Evolutionary conservation across 2,113 vertebrate species (phyloP).

Genomic region (Morone chrysops): DNA sequence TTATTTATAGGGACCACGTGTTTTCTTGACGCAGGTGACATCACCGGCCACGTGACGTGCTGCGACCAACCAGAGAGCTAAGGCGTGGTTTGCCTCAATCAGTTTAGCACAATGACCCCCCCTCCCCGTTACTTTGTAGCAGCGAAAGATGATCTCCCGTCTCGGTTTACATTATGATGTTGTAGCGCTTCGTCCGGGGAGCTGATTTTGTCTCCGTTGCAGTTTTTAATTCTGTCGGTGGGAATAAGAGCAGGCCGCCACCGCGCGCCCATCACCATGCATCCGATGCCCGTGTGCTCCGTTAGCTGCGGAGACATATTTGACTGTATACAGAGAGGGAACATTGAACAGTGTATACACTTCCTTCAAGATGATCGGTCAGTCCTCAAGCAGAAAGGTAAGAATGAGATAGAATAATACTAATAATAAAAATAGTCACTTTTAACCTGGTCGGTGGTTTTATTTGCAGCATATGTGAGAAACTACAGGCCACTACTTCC

Average conservation of each 20-base stretch:
- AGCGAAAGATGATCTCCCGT: constrained; percentile 32
- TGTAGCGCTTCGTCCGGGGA: constrained; percentile 4
- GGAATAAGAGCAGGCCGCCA: background rate
- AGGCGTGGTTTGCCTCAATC: constrained; percentile 66
- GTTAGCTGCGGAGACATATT: constrained; percentile 75
- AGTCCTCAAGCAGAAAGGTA: constrained; percentile 81
- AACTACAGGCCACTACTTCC: constrained; percentile 6
- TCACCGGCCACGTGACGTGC: constrained; percentile 22
- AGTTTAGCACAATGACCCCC: constrained; percentile 43
- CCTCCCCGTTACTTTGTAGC: constrained; percentile 8
- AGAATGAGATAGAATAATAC: constrained; percentile 22
- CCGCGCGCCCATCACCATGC: constrained; percentile 56
- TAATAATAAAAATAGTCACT: background rate
- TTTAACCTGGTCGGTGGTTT: too few species aligned
- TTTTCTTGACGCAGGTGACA: background rate
- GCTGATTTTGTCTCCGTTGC: constrained; percentile 13
- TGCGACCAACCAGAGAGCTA: constrained; percentile 48
- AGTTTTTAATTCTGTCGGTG: background rate
- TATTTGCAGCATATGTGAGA: background rate
- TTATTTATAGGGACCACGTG: constrained; percentile 24
- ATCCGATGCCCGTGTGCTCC: constrained; percentile 54
- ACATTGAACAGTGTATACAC: constrained; percentile 76
- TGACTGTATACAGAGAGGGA: constrained; percentile 81
- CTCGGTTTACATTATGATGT: constrained; percentile 30
- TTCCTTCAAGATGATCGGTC: constrained; percentile 77